Percentiles rank a stretch among this genome's conserved stretches.
Conservation (phyloP, 2,113 vertebrate genomes). For the Chaetorhynchus papuensis region DNA sequence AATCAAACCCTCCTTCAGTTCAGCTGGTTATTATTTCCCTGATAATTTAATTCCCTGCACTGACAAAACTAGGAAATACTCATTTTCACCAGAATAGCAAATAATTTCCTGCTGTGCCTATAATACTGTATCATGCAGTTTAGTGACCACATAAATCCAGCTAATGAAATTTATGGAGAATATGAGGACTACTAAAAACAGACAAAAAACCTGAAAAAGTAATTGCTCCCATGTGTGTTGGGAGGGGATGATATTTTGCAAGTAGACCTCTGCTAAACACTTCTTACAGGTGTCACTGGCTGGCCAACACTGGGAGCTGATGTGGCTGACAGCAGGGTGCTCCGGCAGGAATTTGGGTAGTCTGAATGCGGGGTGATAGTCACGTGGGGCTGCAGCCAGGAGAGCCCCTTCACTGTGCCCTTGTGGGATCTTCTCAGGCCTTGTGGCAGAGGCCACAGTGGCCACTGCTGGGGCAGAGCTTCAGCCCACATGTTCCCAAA, state of each 20-base stretch:
- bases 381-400: fast-evolving
- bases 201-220: neutral
- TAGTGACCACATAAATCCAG: slow-evolving; percentile 53
- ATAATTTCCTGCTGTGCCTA: slow-evolving; percentile 52
- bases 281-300: neutral
- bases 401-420: fast-evolving
- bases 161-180: slow-evolving; percentile 41
- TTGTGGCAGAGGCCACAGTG: fast-evolving
- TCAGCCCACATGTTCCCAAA: neutral
- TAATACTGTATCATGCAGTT: slow-evolving; percentile 24
- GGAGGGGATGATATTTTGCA: neutral
- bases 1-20: slow-evolving; percentile 49
- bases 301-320: fast-evolving
- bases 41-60: neutral
- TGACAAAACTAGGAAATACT: slow-evolving; percentile 36
- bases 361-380: fast-evolving
- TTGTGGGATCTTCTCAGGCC: neutral
- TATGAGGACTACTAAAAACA: neutral
- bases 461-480: neutral
- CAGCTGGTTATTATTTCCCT: slow-evolving; percentile 40
- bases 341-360: neutral
- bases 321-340: neutral
- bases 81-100: slow-evolving; percentile 53
- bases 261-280: neutral
- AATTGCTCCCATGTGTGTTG: neutral